phyloP scores from a whole-genome alignment of 2,888 invertebrate genomes.

The Cataglyphis altisquamis region DNA sequence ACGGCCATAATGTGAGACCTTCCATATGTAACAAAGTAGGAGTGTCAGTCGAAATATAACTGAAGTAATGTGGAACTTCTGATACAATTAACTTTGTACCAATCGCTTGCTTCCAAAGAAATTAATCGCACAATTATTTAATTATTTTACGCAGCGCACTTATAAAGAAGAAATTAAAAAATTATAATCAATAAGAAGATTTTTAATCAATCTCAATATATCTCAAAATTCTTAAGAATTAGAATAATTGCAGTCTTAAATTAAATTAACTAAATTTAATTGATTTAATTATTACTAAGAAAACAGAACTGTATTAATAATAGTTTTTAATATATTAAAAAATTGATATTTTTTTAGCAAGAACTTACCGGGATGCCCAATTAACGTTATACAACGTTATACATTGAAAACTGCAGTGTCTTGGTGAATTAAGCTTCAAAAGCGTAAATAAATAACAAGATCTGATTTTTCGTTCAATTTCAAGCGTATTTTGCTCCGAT shows the following conservation, averaged over 20 bases:
- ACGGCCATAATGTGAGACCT: conserved; percentile 75
- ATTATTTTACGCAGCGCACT: too few species aligned
- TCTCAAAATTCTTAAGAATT: neutral
- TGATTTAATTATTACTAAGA: neutral
- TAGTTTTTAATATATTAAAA: neutral
- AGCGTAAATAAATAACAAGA: conserved; percentile 40
- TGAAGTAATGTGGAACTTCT: conserved; percentile 59
- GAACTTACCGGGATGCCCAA: neutral
- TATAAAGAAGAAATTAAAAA: neutral
- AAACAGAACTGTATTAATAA: neutral
- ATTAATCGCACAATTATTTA: conserved; percentile 17
- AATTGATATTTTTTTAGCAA: neutral
- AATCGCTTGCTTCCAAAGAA: conserved; percentile 62
- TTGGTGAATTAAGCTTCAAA: conserved; percentile 45
- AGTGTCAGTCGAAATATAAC: conserved; percentile 63
- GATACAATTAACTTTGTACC: conserved; percentile 67
- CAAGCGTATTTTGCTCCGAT: neutral
- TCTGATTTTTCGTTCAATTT: conserved; percentile 29
- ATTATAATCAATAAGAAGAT: neutral
- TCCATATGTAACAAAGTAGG: conserved; percentile 75
- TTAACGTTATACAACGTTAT: conserved; percentile 30
- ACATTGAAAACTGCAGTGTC: neutral
- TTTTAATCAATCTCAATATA: neutral
- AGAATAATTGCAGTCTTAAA: neutral
- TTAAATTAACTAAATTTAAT: neutral